Evolutionary conservation across 2,888 invertebrate species (phyloP).

Genomic region (Margaritifera margaritifera): DNA sequence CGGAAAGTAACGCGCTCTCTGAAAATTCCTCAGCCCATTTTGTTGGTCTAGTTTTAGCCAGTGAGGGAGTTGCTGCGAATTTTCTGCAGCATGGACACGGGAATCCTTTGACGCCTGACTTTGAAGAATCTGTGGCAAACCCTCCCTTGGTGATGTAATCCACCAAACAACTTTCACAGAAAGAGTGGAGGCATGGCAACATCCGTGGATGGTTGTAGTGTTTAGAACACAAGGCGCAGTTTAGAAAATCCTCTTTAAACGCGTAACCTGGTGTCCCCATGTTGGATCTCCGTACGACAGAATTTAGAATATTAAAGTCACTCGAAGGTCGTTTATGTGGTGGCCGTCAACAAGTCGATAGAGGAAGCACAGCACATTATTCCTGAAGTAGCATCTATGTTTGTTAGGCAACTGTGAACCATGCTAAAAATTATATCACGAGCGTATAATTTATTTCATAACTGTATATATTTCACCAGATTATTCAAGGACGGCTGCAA

Average conservation of each 20-base stretch:
- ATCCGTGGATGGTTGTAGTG: conserved; percentile 34
- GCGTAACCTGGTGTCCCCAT: conserved; percentile 6
- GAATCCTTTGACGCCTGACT: conserved; percentile 23
- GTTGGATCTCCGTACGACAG: no score
- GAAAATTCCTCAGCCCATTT: conserved; percentile 49
- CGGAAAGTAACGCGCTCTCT: conserved; percentile 37
- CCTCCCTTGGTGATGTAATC: conserved; percentile 29
- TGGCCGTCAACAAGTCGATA: no score
- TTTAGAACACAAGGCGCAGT: conserved; percentile 41
- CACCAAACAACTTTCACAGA: conserved; percentile 36
- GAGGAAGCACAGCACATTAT: no score
- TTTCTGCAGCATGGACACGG: conserved; percentile 35
- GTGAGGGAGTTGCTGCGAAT: conserved; percentile 24
- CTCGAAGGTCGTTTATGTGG: no score
- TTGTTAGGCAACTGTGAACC: no score
- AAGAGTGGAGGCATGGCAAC: conserved; percentile 46
- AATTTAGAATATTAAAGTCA: no score
- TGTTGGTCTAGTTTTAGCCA: conserved; percentile 23
- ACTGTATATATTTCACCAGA: no score
- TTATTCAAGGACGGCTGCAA: no score
- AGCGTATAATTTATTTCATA: no score
- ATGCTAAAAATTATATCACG: no score
- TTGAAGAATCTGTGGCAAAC: not conserved
- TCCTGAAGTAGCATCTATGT: no score
- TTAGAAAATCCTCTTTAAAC: conserved; percentile 33